These are phyloP conservation scores for Sparus aurata DNA, from an alignment of 2,797 vertebrate species.

Conservation along the genomic window DNA sequence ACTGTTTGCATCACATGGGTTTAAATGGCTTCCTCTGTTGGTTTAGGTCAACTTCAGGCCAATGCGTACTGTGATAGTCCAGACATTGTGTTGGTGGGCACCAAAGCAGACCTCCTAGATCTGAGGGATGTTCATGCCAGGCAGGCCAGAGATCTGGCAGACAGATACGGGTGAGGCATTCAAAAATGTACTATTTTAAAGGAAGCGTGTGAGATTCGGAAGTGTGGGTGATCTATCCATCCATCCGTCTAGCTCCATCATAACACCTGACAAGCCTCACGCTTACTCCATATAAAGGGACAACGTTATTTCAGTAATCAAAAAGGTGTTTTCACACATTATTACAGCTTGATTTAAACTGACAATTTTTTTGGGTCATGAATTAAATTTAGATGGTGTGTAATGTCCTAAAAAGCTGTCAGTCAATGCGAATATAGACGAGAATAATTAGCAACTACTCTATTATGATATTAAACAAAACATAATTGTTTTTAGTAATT, in stretches of 20 bases:
- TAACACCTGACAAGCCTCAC: too few relatives aligned
- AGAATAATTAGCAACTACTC: too few relatives aligned
- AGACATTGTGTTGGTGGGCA: slow-evolving; percentile 95
- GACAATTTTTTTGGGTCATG: background rate
- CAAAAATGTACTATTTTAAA: background rate
- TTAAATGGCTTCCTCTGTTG: slow-evolving; percentile 43
- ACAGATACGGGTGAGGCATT: slow-evolving; percentile 90
- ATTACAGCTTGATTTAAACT: too few relatives aligned
- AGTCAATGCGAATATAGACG: too few relatives aligned
- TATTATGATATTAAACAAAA: background rate
- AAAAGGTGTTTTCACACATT: too few relatives aligned
- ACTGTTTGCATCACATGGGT: slow-evolving; percentile 6
- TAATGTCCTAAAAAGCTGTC: background rate
- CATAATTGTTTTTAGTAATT: background rate
- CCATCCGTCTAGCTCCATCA: background rate
- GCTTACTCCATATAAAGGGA: too few relatives aligned
- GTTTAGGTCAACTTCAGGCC: slow-evolving; percentile 94
- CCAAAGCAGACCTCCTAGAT: slow-evolving; percentile 92
- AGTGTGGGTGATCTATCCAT: too few relatives aligned
- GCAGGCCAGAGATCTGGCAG: slow-evolving; percentile 93
- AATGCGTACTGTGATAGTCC: slow-evolving; percentile 97
- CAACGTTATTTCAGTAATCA: too few relatives aligned
- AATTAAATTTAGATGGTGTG: background rate
- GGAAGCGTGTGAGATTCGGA: background rate
- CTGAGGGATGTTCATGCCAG: slow-evolving; percentile 90